Evolutionary conservation across 2,797 vertebrate genomes (phyloP).

Genomic region (Varecia variegata): DNA sequence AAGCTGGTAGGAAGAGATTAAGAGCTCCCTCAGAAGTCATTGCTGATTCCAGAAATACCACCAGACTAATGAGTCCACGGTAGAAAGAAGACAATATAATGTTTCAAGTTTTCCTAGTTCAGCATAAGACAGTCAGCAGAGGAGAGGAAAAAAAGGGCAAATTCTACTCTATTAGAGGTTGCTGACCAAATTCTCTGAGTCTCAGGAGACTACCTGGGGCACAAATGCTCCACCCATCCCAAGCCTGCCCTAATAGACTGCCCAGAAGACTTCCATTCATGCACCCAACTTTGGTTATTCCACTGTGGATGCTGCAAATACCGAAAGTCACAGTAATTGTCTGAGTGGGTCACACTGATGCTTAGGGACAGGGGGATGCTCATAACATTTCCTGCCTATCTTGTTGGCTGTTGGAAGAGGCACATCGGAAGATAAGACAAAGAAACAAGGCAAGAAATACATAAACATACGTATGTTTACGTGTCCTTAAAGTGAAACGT

Average conservation of each 20-base stretch:
- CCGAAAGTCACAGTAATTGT: background rate
- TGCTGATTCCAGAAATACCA: slow-evolving; percentile 35
- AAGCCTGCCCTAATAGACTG: background rate
- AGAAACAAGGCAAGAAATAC: background rate
- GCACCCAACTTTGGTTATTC: background rate
- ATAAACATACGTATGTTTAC: background rate
- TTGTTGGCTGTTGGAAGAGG: background rate
- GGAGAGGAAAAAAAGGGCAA: background rate
- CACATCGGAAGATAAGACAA: background rate
- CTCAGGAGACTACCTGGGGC: background rate
- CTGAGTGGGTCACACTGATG: background rate
- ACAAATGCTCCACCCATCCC: background rate
- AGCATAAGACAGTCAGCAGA: background rate
- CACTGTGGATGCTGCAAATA: background rate
- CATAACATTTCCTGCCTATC: background rate
- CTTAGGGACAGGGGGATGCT: background rate
- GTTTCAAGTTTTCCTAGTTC: background rate
- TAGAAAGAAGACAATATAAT: background rate
- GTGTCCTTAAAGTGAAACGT: background rate
- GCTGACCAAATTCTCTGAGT: background rate
- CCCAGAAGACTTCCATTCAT: background rate
- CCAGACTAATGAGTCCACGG: background rate
- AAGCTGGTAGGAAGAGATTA: slow-evolving; percentile 21
- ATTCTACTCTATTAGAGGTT: background rate
- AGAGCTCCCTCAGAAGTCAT: background rate